Base-by-base conservation (phyloP, 2,888 invertebrate species). In the Ariolimax columbianus region DNA sequence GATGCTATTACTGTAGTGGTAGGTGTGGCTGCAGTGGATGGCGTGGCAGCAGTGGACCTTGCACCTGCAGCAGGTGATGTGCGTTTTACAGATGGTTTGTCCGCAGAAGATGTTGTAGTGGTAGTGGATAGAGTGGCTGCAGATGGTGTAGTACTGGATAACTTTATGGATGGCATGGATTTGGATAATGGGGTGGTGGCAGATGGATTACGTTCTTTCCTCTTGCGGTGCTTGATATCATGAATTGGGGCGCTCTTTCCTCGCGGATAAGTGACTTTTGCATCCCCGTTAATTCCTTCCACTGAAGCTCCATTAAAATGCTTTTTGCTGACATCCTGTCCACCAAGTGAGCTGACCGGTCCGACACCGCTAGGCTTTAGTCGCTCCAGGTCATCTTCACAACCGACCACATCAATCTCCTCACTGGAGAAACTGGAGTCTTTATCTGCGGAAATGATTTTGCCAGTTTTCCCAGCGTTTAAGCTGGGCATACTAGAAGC, bases 371-470 rank as follows among this genome's bases (percentile, higher is more conserved):
- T 80, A 26, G 82, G 36, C n/a, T 9, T 63, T 70, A 80, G 68
- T 51, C 63, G 73, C n/a, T 80, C 59, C 40, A 72, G 63, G 55
- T n/a, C 55, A n/a, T 82, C 80, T 33, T 77, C 79, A 40, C 81
- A 77, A 19, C 77, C 70, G 14, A 77, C 83, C 23, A 87, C 87
- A 73, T 85, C 85, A 40, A 87, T 81, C 36, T 87, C 87, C 51
- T 77, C 83, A 55, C 85, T 83, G 23, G 73, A 70, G n/a, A n/a
- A n/a, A 33, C 85, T 87, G 51, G 77, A 82, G 30, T 17, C 23
- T 47, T 17, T 19, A 17, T 14, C 33, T 33, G 14, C 4, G 2
- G 68, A 26, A 4, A 40, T 3, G 33, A 36, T 68, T 40, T 80
- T 68, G 6, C 9, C 4, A 33, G 7, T 33, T 43, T 80, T 43